phyloP scores from a whole-genome alignment of 2,797 vertebrate genomes.

The Taeniopygia guttata region DNA sequence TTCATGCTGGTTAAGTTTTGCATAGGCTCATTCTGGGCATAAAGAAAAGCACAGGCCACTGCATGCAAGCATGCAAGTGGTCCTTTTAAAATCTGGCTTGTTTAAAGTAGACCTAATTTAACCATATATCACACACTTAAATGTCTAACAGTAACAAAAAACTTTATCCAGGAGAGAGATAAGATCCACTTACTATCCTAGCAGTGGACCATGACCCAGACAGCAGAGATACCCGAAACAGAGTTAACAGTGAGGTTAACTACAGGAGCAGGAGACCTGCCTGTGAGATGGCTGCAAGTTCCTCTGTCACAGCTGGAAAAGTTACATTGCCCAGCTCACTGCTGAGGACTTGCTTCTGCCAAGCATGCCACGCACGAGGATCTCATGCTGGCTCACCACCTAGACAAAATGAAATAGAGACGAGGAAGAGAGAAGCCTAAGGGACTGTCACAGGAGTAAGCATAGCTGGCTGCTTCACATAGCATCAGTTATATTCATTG shows the following conservation, averaged over 20 bases:
- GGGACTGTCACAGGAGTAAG: not conserved
- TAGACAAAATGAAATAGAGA: not conserved
- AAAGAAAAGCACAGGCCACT: constrained; percentile 9
- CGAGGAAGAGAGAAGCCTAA: not conserved
- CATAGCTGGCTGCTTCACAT: constrained; percentile 5
- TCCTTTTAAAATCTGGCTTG: not conserved
- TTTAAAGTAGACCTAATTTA: not conserved
- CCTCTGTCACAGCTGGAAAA: not conserved
- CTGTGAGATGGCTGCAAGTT: not conserved
- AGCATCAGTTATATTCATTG: not conserved
- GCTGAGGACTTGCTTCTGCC: constrained; percentile 1
- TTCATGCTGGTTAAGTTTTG: not conserved
- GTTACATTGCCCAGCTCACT: not conserved
- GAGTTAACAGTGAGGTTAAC: not conserved
- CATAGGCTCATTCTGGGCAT: not conserved
- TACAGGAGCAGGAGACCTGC: not conserved
- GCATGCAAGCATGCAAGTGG: not conserved
- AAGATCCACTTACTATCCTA: not conserved
- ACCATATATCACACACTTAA: not conserved
- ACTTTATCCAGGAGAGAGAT: not conserved
- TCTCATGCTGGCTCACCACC: not conserved
- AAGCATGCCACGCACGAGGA: not conserved
- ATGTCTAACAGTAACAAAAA: not conserved
- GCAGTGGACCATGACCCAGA: not conserved
- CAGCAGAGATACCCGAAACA: not conserved